These are phyloP conservation scores for Garrulus glandarius DNA, from an alignment of 2,797 vertebrate species.

Conservation along the genomic window DNA sequence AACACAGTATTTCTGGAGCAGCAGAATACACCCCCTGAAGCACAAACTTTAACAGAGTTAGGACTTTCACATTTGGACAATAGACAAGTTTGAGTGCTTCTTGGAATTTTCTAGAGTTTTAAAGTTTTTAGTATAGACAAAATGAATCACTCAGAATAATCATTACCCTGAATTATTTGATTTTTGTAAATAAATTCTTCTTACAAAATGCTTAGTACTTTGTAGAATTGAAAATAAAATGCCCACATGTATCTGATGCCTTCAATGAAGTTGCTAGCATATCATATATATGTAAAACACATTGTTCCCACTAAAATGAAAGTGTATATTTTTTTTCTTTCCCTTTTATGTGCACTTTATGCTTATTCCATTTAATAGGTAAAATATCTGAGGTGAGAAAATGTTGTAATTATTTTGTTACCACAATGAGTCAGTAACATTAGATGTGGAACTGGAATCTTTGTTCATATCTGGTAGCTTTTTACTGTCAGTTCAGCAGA, in stretches of 20 bases:
- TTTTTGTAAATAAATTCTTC: not conserved
- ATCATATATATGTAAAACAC: not conserved
- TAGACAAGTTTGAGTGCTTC: fast-evolving
- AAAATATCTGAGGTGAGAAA: not conserved
- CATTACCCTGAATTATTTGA: not conserved
- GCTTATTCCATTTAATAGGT: not conserved
- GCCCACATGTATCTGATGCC: not conserved
- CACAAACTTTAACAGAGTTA: not conserved
- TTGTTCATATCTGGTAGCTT: not conserved
- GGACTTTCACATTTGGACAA: not conserved
- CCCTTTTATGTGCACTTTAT: not conserved
- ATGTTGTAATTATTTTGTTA: not conserved
- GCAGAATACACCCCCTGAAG: not conserved
- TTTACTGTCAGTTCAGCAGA: not conserved
- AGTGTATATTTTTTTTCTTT: not conserved
- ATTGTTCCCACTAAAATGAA: not conserved
- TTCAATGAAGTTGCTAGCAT: not conserved
- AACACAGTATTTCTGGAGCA: not conserved
- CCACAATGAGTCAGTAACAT: not conserved
- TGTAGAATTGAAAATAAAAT: not conserved
- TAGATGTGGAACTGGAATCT: not conserved
- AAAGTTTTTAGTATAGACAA: not conserved
- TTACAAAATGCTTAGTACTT: not conserved
- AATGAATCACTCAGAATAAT: not conserved
- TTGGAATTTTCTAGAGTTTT: not conserved